Conservation (phyloP, 1,140 invertebrate genomes). For the Drosophila prosaltans region DNA sequence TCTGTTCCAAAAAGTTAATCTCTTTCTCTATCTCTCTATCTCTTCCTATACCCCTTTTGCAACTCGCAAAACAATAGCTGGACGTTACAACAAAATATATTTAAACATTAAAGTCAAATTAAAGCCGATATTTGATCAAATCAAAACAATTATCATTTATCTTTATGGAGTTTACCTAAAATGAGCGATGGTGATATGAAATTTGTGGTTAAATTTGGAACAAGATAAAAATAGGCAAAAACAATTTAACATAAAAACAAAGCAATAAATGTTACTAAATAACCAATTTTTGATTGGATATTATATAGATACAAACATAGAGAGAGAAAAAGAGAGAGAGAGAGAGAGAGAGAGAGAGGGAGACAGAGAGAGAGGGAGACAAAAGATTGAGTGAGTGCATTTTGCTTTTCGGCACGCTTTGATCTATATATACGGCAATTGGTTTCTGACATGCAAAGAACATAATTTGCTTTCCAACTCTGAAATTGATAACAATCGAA, state of each 20-base stretch:
- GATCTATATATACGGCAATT: constrained; percentile 62
- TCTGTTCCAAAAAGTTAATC: too few relatives aligned
- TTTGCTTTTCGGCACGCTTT: constrained; percentile 47
- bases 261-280: constrained; percentile 51
- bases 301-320: constrained; percentile 36
- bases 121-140: constrained; percentile 15
- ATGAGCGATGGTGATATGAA: constrained; percentile 20
- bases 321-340: neutral
- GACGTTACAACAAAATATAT: neutral
- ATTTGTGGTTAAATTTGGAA: constrained; percentile 77
- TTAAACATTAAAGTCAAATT: constrained; percentile 33
- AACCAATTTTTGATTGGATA: constrained; percentile 60
- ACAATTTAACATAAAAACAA: constrained; percentile 37
- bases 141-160: constrained; percentile 42
- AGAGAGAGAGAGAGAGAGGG: constrained; percentile 2
- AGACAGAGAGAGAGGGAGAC: too few relatives aligned
- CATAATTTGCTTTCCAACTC: constrained; percentile 64
- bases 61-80: neutral
- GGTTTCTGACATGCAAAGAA: constrained; percentile 81
- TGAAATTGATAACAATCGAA: constrained; percentile 71
- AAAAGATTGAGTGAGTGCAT: constrained; percentile 43
- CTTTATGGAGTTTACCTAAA: neutral
- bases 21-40: too few relatives aligned
- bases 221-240: constrained; percentile 67
- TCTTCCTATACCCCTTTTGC: too few relatives aligned